These are phyloP conservation scores for Crocuta crocuta DNA, from an alignment of 2,113 vertebrate species.

Conservation along the genomic window DNA sequence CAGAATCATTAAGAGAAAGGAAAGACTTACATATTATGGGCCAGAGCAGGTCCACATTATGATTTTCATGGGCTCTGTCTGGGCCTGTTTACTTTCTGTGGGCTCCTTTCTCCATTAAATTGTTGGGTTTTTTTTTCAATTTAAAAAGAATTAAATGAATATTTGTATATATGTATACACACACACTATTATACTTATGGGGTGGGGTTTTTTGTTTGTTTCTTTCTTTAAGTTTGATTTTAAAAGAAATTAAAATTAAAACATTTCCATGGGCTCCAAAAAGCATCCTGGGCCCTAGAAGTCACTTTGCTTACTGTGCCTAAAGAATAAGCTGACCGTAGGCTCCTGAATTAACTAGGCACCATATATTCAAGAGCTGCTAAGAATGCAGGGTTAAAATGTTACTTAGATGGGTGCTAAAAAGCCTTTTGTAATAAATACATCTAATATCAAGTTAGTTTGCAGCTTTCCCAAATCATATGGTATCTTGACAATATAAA, in stretches of 20 bases:
- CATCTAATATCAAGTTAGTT: not conserved
- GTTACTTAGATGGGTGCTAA: not conserved
- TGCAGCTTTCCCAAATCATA: not conserved
- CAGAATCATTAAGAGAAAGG: not conserved
- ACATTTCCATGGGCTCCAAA: not conserved
- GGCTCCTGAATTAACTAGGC: not conserved
- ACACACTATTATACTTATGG: not conserved
- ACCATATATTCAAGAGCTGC: not conserved
- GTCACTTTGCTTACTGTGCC: not conserved
- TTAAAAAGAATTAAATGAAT: not conserved
- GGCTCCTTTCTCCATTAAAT: not conserved
- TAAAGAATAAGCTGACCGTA: not conserved
- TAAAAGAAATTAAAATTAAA: constrained; percentile 6
- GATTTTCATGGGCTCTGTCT: not conserved
- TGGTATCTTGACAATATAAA: not conserved
- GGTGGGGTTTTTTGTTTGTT: too few species aligned
- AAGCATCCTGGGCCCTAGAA: not conserved
- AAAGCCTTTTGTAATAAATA: not conserved
- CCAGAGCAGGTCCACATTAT: not conserved
- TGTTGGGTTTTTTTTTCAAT: not conserved
- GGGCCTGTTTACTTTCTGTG: not conserved
- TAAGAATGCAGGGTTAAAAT: not conserved
- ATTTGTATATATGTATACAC: not conserved
- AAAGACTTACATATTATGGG: not conserved
- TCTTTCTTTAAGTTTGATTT: not conserved